Evolutionary conservation across 2,113 vertebrate species (phyloP), one percentile per base, ranked within the genome.

Genomic region (Todiramphus chloris): DNA sequence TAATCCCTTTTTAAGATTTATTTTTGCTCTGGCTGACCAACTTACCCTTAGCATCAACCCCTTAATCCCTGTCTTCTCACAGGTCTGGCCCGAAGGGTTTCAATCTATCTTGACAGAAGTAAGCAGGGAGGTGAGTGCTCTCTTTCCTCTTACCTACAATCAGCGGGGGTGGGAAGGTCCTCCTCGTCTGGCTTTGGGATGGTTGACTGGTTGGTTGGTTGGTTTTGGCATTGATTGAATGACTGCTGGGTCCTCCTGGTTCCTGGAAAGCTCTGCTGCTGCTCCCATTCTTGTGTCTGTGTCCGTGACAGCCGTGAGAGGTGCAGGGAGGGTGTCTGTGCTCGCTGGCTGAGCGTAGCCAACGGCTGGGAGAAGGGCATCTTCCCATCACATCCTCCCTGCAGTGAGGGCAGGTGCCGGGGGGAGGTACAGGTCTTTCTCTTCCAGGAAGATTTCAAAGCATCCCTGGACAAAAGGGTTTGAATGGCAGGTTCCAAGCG

Each of bases 71-170:
- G 90, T 97, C 94, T 97, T 97, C 98, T 97, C 96, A 37, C 98
- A 99, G 99, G 99, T 98, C 98, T 99, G 97, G 98, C 99, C 97
- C 97, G 98, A 96, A 99, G 98, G 97, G 98, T 99, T 97, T 99
- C 99, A 96, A 99, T 99, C 98, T 99, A 98, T 97, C 99, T 99
- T 97, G 99, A 99, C 98, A 98, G 98, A 95, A 99, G 98, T 98
- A 99, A 99, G 86, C 99, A 99, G 98, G 99, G 99, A 98, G 98
- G 98, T 99, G 98, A 99, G 98, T 98, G 97, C 92, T 91, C 46
- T 94, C 95, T 94, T 81, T 96, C 75, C 93, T 84, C 28, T 90
- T 94, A 64, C 79, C 92, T 74, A 50, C 10, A 68, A 59, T 44
- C 75, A 88, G 81, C 77, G 23, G 75, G 83, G 82, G 81, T 66